These are phyloP conservation scores for Eristalis intricaria DNA, from an alignment of 2,888 invertebrate genomes.

Conservation along the genomic window DNA sequence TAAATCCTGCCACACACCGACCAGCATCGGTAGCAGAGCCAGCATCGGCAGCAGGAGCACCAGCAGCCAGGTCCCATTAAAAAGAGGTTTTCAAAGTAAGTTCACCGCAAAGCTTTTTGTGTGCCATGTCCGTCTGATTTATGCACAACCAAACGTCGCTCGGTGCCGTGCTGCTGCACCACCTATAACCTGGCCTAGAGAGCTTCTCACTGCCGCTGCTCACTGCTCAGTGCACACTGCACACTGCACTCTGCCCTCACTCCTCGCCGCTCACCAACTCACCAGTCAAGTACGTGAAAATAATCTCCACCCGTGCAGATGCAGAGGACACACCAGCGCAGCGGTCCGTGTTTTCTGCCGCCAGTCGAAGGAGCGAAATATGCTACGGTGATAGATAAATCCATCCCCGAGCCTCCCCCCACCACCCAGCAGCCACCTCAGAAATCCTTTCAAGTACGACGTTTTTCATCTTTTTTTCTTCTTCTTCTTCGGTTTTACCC, in stretches of 20 bases:
- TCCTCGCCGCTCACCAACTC: neutral
- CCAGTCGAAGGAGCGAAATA: conserved; percentile 65
- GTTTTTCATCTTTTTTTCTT: conserved; percentile 11
- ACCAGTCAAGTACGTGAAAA: conserved; percentile 62
- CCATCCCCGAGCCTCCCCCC: conserved; percentile 57
- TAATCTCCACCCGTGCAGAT: conserved; percentile 67
- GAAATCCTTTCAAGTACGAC: conserved; percentile 67
- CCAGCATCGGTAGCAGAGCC: conserved; percentile 12
- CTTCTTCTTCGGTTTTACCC: conserved; percentile 21
- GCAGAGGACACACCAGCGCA: conserved; percentile 56
- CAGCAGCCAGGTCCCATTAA: conserved; percentile 54
- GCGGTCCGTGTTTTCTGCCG: conserved; percentile 6
- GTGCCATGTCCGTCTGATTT: conserved; percentile 73
- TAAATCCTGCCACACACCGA: conserved; percentile 50
- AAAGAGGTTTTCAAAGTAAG: conserved; percentile 74
- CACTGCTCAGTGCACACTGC: neutral
- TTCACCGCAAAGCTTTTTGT: conserved; percentile 74
- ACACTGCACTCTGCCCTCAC: neutral
- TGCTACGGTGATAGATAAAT: conserved; percentile 70
- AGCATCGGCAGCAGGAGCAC: neutral
- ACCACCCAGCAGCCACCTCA: conserved; percentile 62
- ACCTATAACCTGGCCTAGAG: conserved; percentile 51
- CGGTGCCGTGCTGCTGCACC: conserved; percentile 49
- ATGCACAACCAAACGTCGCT: conserved; percentile 72
- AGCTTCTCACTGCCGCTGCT: neutral